Conservation (phyloP, 2,888 invertebrate genomes). For the Acronicta aceris region DNA sequence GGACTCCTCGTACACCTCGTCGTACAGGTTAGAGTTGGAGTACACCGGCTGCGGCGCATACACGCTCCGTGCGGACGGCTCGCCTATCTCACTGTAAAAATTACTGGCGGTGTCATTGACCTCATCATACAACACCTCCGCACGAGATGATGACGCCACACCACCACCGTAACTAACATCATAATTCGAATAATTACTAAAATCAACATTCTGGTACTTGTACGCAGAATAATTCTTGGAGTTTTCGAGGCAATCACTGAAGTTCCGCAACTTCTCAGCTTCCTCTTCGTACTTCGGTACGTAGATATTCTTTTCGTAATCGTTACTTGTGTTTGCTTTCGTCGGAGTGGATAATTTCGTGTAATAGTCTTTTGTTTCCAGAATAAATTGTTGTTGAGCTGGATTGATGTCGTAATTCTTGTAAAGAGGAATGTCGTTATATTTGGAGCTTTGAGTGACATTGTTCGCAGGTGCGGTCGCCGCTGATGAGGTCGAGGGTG, state of each 20-base stretch:
- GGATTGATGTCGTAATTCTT: conserved; percentile 77
- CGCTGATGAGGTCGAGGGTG: conserved; percentile 61
- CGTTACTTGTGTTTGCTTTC: conserved; percentile 64
- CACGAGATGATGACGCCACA: conserved; percentile 63
- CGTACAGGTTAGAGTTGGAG: conserved; percentile 74
- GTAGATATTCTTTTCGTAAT: conserved; percentile 85
- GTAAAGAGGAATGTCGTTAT: conserved; percentile 78
- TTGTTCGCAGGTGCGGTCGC: conserved; percentile 46
- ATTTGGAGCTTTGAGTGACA: conserved; percentile 57
- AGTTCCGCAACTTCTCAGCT: conserved; percentile 77
- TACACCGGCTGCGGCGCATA: conserved; percentile 65
- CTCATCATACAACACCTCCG: conserved; percentile 73
- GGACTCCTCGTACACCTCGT: conserved; percentile 80
- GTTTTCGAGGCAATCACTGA: conserved; percentile 79
- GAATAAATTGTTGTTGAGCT: conserved; percentile 75
- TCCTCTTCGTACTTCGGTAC: conserved; percentile 79
- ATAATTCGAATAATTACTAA: conserved; percentile 64
- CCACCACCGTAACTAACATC: conserved; percentile 60
- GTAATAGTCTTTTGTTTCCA: conserved; percentile 84
- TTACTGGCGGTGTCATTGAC: conserved; percentile 80
- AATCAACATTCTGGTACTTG: conserved; percentile 81
- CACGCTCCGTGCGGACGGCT: conserved; percentile 48
- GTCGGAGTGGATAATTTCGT: conserved; percentile 79
- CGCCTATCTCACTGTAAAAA: conserved; percentile 81
- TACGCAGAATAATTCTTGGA: conserved; percentile 83